Evolutionary conservation across 2,888 invertebrate genomes (phyloP).

Genomic region (Torymus tubicola): DNA sequence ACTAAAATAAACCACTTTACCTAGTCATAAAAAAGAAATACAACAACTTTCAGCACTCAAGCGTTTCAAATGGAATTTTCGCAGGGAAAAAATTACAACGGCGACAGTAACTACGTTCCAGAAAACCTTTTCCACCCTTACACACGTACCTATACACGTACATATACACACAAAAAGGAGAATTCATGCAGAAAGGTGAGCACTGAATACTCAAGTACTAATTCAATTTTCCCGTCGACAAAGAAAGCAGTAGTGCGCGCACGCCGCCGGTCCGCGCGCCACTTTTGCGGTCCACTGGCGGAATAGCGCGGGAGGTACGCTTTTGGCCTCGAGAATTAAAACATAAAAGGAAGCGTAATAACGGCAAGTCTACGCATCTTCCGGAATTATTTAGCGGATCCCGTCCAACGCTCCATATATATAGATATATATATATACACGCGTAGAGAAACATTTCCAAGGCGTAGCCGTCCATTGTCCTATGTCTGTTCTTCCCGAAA

Average conservation of each 20-base stretch:
- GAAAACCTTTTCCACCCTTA: background rate
- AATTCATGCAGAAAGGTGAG: constrained; percentile 8
- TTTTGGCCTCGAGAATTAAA: constrained; percentile 38
- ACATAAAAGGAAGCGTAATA: constrained; percentile 47
- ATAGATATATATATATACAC: too few species aligned
- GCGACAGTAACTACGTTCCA: constrained; percentile 3
- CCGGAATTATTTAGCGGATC: constrained; percentile 45
- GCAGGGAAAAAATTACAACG: constrained; percentile 15
- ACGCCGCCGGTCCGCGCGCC: constrained; percentile 5
- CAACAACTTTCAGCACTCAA: constrained; percentile 1
- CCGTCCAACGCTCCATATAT: background rate
- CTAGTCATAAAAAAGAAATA: too few species aligned
- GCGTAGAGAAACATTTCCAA: constrained; percentile 24
- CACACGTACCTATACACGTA: too few species aligned
- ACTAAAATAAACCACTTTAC: too few species aligned
- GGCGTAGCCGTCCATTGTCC: constrained; percentile 10
- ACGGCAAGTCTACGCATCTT: constrained; percentile 33
- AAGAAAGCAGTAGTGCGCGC: background rate
- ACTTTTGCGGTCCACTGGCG: constrained; percentile 44
- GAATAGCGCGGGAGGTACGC: background rate
- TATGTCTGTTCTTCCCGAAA: constrained; percentile 14
- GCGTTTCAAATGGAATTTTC: constrained; percentile 34
- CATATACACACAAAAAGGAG: background rate
- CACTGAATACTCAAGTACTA: constrained; percentile 28
- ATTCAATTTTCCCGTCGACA: constrained; percentile 33